Percentiles rank a stretch among this genome's conserved stretches.
These are phyloP conservation scores for Falco naumanni DNA, from an alignment of 2,797 vertebrate species.

Conservation along the genomic window DNA sequence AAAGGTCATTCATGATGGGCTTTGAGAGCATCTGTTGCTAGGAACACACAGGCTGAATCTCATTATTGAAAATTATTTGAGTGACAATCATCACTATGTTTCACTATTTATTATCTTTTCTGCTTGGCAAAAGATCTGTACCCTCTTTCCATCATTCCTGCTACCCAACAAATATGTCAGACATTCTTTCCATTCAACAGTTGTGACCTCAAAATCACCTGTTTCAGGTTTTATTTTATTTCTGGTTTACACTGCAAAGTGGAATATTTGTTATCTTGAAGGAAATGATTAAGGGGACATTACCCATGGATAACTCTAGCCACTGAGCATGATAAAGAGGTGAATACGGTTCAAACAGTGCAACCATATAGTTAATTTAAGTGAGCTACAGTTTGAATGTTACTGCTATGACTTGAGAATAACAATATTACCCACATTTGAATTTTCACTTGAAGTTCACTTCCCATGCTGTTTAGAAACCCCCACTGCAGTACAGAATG, in stretches of 20 bases:
- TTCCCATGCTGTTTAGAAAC: neutral
- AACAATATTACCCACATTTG: neutral
- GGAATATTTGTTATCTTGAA: constrained; percentile 11
- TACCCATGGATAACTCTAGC: neutral
- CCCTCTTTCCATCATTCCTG: neutral
- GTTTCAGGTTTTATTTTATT: neutral
- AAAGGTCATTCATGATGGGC: constrained; percentile 44
- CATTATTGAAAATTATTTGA: constrained; percentile 46
- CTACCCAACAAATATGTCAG: neutral
- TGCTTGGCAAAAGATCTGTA: neutral
- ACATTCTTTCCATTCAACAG: neutral
- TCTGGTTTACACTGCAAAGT: neutral
- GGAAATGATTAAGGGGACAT: neutral
- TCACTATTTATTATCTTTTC: constrained; percentile 18
- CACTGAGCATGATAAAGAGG: neutral
- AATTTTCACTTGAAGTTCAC: neutral
- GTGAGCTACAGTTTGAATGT: neutral
- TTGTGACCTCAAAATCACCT: constrained; percentile 18
- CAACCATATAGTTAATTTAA: neutral
- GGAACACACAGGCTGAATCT: constrained; percentile 44
- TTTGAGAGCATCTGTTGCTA: constrained; percentile 55
- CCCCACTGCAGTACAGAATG: neutral
- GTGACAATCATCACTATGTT: constrained; percentile 35
- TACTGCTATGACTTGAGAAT: neutral
- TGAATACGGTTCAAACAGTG: neutral